Percentiles rank a stretch among this genome's conserved stretches.
phyloP scores from a whole-genome alignment of 2,113 vertebrate genomes.

The Lota lota region DNA sequence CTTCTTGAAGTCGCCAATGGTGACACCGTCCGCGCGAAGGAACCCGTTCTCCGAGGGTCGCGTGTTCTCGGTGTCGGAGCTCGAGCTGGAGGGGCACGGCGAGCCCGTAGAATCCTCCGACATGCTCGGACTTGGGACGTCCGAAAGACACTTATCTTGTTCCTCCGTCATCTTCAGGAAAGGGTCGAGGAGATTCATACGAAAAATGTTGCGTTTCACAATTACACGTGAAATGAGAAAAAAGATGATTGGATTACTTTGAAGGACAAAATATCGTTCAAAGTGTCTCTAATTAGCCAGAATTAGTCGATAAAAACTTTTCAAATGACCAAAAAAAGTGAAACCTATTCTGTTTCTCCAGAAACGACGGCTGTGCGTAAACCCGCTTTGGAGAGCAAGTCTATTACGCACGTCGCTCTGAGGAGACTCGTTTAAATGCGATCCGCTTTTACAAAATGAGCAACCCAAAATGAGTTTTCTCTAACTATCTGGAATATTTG shows the following conservation, averaged over 20 bases:
- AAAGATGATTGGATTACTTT: background rate
- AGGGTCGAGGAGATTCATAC: slow-evolving; percentile 98
- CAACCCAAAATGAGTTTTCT: slow-evolving; percentile 29
- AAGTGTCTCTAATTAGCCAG: slow-evolving; percentile 27
- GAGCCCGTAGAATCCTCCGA: slow-evolving; percentile 94
- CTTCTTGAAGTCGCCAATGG: slow-evolving; percentile 83
- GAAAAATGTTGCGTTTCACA: slow-evolving; percentile 51
- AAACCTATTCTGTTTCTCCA: slow-evolving; percentile 12
- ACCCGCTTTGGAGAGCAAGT: slow-evolving; percentile 22
- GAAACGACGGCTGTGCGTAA: slow-evolving; percentile 32
- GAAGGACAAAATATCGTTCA: slow-evolving; percentile 12
- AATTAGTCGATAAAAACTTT: slow-evolving; percentile 10
- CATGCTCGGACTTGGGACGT: slow-evolving; percentile 93
- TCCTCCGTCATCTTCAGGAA: slow-evolving; percentile 99
- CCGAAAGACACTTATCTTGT: slow-evolving; percentile 95
- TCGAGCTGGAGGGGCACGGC: slow-evolving; percentile 89
- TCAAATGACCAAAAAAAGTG: slow-evolving; percentile 8
- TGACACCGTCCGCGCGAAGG: slow-evolving; percentile 71
- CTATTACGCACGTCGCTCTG: slow-evolving; percentile 30
- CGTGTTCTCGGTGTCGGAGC: slow-evolving; percentile 94
- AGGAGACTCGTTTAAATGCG: slow-evolving; percentile 19
- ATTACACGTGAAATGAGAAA: slow-evolving; percentile 48
- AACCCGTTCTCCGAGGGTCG: slow-evolving; percentile 88
- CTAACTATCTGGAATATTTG: slow-evolving; percentile 33
- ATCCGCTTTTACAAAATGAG: slow-evolving; percentile 20